phyloP scores from a whole-genome alignment of 1,140 invertebrate genomes.

The Drosophila neocordata region DNA sequence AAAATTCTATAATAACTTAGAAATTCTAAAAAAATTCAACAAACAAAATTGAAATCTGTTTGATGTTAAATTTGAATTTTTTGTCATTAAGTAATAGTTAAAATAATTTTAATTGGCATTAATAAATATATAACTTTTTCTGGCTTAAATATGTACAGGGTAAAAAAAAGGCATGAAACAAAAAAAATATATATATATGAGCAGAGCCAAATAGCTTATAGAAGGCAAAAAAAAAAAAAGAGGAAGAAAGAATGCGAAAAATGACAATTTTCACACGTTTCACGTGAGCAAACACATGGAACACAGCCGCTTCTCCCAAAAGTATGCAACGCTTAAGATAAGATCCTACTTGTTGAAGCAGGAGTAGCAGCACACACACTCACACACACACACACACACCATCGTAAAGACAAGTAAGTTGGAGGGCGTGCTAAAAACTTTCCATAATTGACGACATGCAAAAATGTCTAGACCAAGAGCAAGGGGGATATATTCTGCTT shows the following conservation, averaged over 20 bases:
- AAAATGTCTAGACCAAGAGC: constrained; percentile 12
- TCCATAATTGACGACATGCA: constrained; percentile 74
- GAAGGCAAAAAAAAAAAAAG: neutral
- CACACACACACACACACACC: constrained; percentile 29
- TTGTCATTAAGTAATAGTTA: too few species aligned
- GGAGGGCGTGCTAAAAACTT: constrained; percentile 63
- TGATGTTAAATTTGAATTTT: too few species aligned
- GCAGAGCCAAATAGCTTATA: constrained; percentile 15
- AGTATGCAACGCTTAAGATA: constrained; percentile 46
- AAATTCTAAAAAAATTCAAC: too few species aligned
- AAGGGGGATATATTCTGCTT: neutral
- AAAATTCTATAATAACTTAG: too few species aligned
- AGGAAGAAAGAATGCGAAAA: constrained; percentile 17
- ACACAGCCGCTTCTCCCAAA: constrained; percentile 10
- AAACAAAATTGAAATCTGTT: too few species aligned
- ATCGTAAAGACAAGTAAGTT: constrained; percentile 4
- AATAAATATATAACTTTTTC: neutral
- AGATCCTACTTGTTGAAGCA: constrained; percentile 64
- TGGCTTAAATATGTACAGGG: neutral
- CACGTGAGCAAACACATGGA: constrained; percentile 24
- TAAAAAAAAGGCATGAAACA: too few species aligned
- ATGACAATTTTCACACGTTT: constrained; percentile 51
- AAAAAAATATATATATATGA: neutral
- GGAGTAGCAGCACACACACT: constrained; percentile 7
- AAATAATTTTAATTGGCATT: too few species aligned